These are phyloP conservation scores for Lagorchestes hirsutus DNA, from an alignment of 2,797 vertebrate genomes.

Conservation along the genomic window DNA sequence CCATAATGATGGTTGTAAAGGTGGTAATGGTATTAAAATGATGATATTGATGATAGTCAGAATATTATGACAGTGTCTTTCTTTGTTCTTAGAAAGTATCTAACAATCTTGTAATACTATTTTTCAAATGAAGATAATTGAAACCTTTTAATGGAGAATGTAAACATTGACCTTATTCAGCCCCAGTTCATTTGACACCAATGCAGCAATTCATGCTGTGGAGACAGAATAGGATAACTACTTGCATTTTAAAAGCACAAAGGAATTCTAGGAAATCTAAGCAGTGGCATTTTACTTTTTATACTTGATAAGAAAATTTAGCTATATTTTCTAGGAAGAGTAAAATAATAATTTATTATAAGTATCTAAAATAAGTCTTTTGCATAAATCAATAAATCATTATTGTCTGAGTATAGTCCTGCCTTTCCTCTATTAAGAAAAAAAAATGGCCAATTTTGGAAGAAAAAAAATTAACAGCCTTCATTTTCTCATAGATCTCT, in stretches of 20 bases:
- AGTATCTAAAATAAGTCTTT: neutral
- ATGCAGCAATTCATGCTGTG: neutral
- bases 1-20: neutral
- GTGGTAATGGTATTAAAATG: neutral
- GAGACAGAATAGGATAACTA: neutral
- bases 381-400: conserved; percentile 7
- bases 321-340: neutral
- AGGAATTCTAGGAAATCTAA: neutral
- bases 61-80: neutral
- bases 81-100: neutral
- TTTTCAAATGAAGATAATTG: neutral
- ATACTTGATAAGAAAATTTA: neutral
- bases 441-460: neutral
- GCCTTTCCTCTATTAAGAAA: neutral
- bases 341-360: neutral
- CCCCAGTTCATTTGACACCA: neutral
- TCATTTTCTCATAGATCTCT: neutral
- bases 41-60: neutral
- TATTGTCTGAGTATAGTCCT: neutral
- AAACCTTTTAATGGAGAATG: conserved; percentile 29
- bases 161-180: conserved; percentile 4
- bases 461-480: neutral
- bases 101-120: neutral
- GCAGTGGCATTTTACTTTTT: neutral
- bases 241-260: neutral